These are phyloP conservation scores for Actinia tenebrosa DNA, from an alignment of 64 coral and sea anemone species.

Conservation along the genomic window DNA sequence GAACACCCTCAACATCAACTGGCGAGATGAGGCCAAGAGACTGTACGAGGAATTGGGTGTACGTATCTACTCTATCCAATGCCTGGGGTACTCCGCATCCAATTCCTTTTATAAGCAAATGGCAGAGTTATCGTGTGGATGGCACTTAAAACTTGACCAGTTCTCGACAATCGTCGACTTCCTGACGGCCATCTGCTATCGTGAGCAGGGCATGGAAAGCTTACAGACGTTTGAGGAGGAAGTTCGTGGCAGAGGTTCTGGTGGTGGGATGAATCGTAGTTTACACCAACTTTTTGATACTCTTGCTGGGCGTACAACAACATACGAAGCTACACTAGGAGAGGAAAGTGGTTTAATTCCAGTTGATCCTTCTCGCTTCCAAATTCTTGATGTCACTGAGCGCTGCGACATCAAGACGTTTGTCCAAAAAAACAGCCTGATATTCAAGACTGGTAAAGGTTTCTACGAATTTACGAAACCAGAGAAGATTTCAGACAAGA, in stretches of 20 bases:
- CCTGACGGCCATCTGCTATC: slow-evolving; percentile 86
- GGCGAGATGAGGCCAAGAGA: slow-evolving; percentile 84
- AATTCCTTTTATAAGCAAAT: slow-evolving; percentile 77
- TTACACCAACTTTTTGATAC: slow-evolving; percentile 94
- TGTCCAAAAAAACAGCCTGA: slow-evolving; percentile 72
- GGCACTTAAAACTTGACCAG: slow-evolving; percentile 98
- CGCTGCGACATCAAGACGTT: slow-evolving; percentile 88
- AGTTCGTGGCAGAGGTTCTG: slow-evolving; percentile 56
- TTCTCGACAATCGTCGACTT: slow-evolving; percentile 93
- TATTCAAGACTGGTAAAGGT: slow-evolving; percentile 87
- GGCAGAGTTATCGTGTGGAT: slow-evolving; percentile 79
- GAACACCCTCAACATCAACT: slow-evolving; percentile 93
- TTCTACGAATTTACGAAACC: slow-evolving; percentile 98
- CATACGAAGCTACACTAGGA: slow-evolving; percentile 26
- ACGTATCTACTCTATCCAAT: slow-evolving; percentile 82
- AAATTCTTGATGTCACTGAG: slow-evolving; percentile 88
- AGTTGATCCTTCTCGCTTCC: slow-evolving; percentile 85
- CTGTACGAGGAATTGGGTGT: slow-evolving; percentile 91
- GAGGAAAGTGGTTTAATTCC: slow-evolving; percentile 39
- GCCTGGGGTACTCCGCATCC: slow-evolving; percentile 51
- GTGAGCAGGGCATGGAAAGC: slow-evolving; percentile 77
- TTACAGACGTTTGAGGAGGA: slow-evolving; percentile 83
- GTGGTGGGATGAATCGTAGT: slow-evolving; percentile 65
- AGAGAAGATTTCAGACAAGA: slow-evolving; percentile 97
- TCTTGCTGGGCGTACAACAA: slow-evolving; percentile 56